Percentiles rank a stretch among this genome's conserved stretches.
These are phyloP conservation scores for Tupaia tana DNA, from an alignment of 2,113 vertebrate species.

Conservation along the genomic window DNA sequence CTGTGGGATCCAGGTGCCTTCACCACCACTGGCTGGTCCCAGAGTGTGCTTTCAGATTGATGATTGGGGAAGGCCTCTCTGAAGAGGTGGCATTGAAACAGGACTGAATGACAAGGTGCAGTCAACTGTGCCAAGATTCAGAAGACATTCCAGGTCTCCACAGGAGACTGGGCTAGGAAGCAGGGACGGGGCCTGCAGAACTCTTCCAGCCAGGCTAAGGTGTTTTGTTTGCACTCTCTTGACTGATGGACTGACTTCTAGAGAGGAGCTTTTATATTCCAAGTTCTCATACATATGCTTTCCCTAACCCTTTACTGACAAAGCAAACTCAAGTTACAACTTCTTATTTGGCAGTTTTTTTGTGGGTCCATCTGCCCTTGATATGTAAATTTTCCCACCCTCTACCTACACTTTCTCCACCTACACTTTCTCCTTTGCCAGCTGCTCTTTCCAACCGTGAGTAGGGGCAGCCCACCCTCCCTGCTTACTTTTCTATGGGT, in stretches of 20 bases:
- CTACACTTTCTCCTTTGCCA: neutral
- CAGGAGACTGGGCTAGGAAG: neutral
- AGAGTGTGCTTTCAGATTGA: neutral
- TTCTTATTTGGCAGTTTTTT: neutral
- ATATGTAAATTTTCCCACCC: neutral
- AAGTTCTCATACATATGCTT: neutral
- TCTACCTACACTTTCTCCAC: neutral
- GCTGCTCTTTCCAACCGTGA: neutral
- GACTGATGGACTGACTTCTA: neutral
- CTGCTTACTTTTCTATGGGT: neutral
- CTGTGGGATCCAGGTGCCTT: too few relatives aligned
- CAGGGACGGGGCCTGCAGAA: neutral
- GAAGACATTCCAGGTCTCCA: neutral
- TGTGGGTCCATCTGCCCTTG: neutral
- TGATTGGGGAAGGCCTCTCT: neutral
- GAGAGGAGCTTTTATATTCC: neutral
- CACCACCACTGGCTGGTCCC: too few relatives aligned
- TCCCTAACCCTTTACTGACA: neutral
- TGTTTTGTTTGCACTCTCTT: neutral
- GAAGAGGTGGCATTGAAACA: neutral
- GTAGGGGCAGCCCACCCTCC: too few relatives aligned
- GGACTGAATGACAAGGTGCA: neutral
- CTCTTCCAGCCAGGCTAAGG: neutral
- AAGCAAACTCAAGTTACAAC: neutral
- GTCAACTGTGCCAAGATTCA: neutral